These are phyloP conservation scores for Frieseomelitta varia DNA, from an alignment of 1,140 invertebrate genomes.

Conservation along the genomic window DNA sequence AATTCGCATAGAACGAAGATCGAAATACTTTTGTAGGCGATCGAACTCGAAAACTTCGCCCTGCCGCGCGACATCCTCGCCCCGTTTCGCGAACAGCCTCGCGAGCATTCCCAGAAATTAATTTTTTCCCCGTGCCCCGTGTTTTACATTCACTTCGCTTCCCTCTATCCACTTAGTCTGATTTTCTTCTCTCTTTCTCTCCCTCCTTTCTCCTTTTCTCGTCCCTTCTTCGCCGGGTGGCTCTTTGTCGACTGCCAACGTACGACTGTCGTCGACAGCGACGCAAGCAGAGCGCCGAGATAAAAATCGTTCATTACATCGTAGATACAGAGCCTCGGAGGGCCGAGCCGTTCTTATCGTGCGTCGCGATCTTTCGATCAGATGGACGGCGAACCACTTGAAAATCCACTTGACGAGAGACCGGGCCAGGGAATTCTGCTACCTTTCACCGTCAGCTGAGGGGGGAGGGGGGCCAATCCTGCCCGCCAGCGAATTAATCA, in stretches of 20 bases:
- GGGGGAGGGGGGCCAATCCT: background rate
- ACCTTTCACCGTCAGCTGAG: slow-evolving; percentile 29
- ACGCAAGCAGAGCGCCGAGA: slow-evolving; percentile 1
- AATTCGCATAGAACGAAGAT: slow-evolving; percentile 39
- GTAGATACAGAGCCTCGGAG: background rate
- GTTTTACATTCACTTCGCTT: background rate
- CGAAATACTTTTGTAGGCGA: slow-evolving; percentile 55
- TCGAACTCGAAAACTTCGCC: slow-evolving; percentile 41
- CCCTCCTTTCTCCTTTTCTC: background rate
- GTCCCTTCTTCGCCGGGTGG: background rate
- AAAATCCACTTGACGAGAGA: slow-evolving; percentile 46
- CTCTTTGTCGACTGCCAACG: background rate
- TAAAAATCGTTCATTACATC: slow-evolving; percentile 40
- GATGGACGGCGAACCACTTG: slow-evolving; percentile 42
- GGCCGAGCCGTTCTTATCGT: slow-evolving; percentile 28
- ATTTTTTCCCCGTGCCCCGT: slow-evolving; percentile 17
- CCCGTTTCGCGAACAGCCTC: no score
- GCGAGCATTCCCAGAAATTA: slow-evolving; percentile 40
- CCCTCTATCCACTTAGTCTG: background rate
- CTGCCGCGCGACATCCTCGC: background rate
- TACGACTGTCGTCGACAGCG: background rate
- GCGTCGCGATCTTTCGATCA: slow-evolving; percentile 41
- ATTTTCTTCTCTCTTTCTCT: background rate
- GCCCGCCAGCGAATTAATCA: slow-evolving; percentile 44
- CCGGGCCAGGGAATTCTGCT: slow-evolving; percentile 5